phyloP scores from a whole-genome alignment of 1,140 invertebrate genomes.

The Lineus longissimus region DNA sequence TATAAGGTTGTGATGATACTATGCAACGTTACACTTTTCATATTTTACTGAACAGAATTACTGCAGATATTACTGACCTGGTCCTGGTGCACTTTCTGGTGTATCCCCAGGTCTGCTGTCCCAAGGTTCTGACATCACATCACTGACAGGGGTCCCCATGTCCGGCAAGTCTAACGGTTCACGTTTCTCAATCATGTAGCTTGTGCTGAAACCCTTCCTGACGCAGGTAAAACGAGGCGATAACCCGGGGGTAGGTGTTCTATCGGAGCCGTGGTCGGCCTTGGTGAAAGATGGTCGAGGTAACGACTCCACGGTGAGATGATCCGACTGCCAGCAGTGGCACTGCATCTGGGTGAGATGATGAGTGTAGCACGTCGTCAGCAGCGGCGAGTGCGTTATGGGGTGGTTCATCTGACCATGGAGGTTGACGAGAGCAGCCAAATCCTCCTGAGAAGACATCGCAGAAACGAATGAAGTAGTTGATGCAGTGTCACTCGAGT shows the following conservation, averaged over 20 bases:
- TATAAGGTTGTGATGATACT: no score
- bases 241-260: neutral
- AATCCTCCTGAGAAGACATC: constrained; percentile 73
- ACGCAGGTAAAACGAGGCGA: neutral
- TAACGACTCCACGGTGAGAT: neutral
- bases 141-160: neutral
- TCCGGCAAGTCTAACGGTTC: neutral
- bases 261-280: neutral
- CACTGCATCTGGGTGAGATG: constrained; percentile 79
- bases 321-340: constrained; percentile 43
- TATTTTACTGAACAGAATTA: no score
- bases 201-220: neutral
- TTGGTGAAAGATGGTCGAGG: constrained; percentile 1
- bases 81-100: no score
- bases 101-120: neutral
- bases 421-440: constrained; percentile 74
- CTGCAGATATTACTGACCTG: no score
- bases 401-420: constrained; percentile 93
- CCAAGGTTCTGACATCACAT: constrained; percentile 1
- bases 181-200: neutral
- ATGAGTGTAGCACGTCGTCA: constrained; percentile 91
- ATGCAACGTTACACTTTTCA: no score
- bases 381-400: constrained; percentile 80
- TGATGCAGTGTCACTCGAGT: constrained; percentile 37
- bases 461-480: constrained; percentile 81